A percentile compares a stretch with the other conserved stretches of the same genome.
Conservation (phyloP, 2,797 vertebrate species). For the Sarcophilus harrisii region DNA sequence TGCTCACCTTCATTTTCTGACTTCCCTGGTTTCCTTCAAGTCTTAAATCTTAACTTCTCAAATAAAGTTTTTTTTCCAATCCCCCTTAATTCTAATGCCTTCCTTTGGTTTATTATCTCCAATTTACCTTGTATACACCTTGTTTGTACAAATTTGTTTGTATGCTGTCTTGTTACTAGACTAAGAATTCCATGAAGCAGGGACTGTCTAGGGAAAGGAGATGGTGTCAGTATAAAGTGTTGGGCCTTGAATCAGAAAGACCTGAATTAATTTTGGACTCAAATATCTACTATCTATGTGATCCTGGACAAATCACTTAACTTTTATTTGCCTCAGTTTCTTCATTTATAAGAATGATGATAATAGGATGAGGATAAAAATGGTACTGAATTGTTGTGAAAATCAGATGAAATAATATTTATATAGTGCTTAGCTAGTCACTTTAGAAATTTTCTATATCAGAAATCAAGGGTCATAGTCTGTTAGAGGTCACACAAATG, state of each 20-base stretch:
- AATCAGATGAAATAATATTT: not conserved
- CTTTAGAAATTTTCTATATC: not conserved
- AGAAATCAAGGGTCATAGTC: not conserved
- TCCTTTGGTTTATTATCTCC: not conserved
- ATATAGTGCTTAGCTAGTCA: not conserved
- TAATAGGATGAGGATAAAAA: not conserved
- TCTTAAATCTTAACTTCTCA: not conserved
- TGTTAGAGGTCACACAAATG: not conserved
- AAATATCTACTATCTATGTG: not conserved
- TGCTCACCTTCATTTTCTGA: not conserved
- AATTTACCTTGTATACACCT: not conserved
- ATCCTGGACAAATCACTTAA: not conserved
- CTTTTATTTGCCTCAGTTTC: not conserved
- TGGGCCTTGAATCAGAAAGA: not conserved
- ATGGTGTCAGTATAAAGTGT: not conserved
- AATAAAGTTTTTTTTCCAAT: not conserved
- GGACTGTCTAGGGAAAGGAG: not conserved
- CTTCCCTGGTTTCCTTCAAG: not conserved
- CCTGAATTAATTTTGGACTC: not conserved
- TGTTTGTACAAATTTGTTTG: not conserved
- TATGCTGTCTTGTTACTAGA: not conserved
- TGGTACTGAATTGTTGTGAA: not conserved
- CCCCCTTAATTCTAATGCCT: not conserved
- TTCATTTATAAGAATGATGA: not conserved
- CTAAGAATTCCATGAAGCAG: not conserved